Evolutionary conservation across 2,797 vertebrate species (phyloP), one percentile per base, ranked within the genome.

Genomic region (Malurus leucopterus): DNA sequence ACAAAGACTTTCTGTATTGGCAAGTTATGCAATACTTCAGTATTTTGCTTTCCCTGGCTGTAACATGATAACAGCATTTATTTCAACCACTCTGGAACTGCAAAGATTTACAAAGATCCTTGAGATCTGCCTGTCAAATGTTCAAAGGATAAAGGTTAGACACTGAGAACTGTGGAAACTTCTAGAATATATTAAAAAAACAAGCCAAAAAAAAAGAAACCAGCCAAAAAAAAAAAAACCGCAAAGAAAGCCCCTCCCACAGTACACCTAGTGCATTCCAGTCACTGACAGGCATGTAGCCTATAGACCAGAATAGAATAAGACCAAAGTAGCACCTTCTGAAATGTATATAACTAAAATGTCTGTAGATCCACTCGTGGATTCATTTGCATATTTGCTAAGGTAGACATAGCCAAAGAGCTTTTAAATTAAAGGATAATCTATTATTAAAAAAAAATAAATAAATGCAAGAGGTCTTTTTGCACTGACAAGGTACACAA

Each of bases 71-170:
- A 36, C 27, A 77, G 43, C 32, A 51, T 41, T 87, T 90, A 77
- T 53, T 79, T 86, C 68, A 79, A 38, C 18, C 19, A 13, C 34
- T 65, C 44, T 55, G 30, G 40, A 84, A 49, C 20, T 20, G 58
- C 55, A 84, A 91, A 84, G 41, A 68, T 70, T 90, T 87, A 80
- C 36, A 75, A 85, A 85, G 49, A 7, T 90, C 49, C 58, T 80
- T 47, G 41, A 90, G 58, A 80, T 24, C 20, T 2, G 0, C 4
- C 9, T 34, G 6, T 49, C 71, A 77, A 54, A 30, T 49, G 14
- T 57, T 77, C 44, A 65, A 70, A 84, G 15, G 26, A 26, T 26
- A 81, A 46, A 29, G 9, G 17, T 62, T 57, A 65, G 41, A 49
- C 11, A 38, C 44, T 77, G 44, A 75, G 27, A 92, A 84, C 21